Percentiles rank a stretch among this genome's conserved stretches.
Evolutionary conservation across 2,888 invertebrate species (phyloP).

Genomic region (Uloborus plumipes): DNA sequence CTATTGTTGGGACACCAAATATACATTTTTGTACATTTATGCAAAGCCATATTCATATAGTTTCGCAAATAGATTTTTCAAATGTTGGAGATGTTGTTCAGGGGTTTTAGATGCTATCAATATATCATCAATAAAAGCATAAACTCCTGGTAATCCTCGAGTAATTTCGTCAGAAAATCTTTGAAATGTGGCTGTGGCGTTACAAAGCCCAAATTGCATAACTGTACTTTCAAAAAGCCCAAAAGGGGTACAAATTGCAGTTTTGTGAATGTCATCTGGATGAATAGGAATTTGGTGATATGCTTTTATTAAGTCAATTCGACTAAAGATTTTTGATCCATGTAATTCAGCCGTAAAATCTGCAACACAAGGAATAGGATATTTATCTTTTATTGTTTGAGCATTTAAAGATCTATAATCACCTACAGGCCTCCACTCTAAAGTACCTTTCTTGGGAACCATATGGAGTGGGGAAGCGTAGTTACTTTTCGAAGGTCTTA

Average conservation of each 20-base stretch:
- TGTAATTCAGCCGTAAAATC: too few relatives aligned
- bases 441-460: slow-evolving; percentile 6
- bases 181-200: slow-evolving; percentile 1
- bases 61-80: not conserved
- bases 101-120: not conserved
- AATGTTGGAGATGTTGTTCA: not conserved
- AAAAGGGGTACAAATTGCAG: slow-evolving; percentile 31
- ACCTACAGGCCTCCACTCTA: slow-evolving; percentile 10
- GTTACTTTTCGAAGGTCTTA: not conserved
- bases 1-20: not conserved
- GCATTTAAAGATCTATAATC: slow-evolving; percentile 6
- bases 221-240: not conserved
- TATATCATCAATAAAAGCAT: slow-evolving; percentile 4
- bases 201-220: slow-evolving; percentile 4
- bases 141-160: not conserved
- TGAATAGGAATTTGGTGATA: slow-evolving; percentile 34
- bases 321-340: too few relatives aligned
- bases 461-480: slow-evolving; percentile 4
- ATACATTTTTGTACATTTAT: not conserved
- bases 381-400: not conserved
- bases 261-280: slow-evolving; percentile 17
- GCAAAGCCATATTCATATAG: not conserved
- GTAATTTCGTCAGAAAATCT: not conserved
- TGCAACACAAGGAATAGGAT: too few relatives aligned
- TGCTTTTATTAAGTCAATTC: not conserved